Evolutionary conservation across 2,888 invertebrate species (phyloP).

Genomic region (Galeruca laticollis): DNA sequence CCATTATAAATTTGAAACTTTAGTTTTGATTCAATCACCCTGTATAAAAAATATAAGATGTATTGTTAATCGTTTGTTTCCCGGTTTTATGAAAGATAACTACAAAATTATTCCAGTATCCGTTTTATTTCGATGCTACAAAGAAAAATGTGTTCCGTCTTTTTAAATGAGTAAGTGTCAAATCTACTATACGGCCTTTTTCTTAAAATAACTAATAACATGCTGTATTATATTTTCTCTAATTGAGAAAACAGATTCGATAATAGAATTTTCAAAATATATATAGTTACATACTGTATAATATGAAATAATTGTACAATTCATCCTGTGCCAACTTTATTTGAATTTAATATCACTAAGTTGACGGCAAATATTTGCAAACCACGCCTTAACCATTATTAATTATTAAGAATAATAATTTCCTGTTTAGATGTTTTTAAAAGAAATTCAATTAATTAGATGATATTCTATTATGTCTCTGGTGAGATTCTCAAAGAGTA

Average conservation of each 20-base stretch:
- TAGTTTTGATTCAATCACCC: neutral
- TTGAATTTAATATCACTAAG: slow-evolving; percentile 4
- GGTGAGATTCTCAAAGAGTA: neutral
- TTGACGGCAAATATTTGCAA: neutral
- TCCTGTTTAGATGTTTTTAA: slow-evolving; percentile 3
- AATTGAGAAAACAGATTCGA: neutral
- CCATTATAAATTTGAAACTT: neutral
- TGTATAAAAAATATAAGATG: neutral
- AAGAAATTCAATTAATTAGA: slow-evolving; percentile 5
- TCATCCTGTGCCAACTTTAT: neutral
- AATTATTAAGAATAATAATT: slow-evolving; percentile 8
- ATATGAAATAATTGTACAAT: neutral
- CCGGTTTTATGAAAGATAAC: neutral
- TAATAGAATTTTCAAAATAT: too few relatives aligned
- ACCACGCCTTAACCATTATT: slow-evolving; percentile 2
- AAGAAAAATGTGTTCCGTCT: neutral
- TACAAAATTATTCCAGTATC: neutral
- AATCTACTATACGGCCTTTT: too few relatives aligned
- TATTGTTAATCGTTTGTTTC: neutral
- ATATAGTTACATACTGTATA: neutral
- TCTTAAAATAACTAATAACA: too few relatives aligned
- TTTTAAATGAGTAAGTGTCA: neutral
- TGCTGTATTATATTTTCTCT: neutral
- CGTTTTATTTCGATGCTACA: neutral
- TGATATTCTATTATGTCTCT: neutral